Evolutionary conservation across 1,140 invertebrate genomes (phyloP).

Genomic region (Anastrepha ludens): DNA sequence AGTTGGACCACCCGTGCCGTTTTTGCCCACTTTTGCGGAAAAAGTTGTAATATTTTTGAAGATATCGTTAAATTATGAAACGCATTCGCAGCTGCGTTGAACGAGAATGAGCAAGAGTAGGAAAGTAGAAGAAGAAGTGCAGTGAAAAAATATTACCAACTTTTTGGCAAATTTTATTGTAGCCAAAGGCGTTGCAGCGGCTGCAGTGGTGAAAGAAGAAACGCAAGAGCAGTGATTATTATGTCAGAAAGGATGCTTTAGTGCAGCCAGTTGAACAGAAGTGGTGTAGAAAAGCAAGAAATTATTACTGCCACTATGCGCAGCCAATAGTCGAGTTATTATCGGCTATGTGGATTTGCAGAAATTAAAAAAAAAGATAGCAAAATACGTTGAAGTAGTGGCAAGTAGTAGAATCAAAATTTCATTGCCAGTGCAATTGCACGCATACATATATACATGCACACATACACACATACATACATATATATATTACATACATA

Average conservation of each 20-base stretch:
- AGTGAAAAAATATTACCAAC: neutral
- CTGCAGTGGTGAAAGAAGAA: neutral
- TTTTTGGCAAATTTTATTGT: constrained; percentile 28
- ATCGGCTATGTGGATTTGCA: neutral
- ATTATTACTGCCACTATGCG: neutral
- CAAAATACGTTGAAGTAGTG: neutral
- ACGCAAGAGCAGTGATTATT: neutral
- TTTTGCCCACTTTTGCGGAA: neutral
- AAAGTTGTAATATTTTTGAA: constrained; percentile 11
- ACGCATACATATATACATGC: neutral
- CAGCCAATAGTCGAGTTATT: neutral
- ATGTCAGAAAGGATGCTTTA: neutral
- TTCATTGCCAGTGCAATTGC: constrained; percentile 5
- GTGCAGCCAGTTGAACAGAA: neutral
- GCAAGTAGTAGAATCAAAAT: neutral
- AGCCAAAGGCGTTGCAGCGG: neutral
- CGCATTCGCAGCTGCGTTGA: neutral
- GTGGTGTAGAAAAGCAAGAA: neutral
- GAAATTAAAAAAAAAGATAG: neutral
- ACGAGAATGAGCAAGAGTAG: neutral
- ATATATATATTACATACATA: neutral
- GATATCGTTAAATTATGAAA: constrained; percentile 40
- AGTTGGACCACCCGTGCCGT: neutral
- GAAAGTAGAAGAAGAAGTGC: neutral
- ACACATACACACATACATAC: too few relatives aligned